phyloP scores from a whole-genome alignment of 2,888 invertebrate species.

The Andrena haemorrhoa region DNA sequence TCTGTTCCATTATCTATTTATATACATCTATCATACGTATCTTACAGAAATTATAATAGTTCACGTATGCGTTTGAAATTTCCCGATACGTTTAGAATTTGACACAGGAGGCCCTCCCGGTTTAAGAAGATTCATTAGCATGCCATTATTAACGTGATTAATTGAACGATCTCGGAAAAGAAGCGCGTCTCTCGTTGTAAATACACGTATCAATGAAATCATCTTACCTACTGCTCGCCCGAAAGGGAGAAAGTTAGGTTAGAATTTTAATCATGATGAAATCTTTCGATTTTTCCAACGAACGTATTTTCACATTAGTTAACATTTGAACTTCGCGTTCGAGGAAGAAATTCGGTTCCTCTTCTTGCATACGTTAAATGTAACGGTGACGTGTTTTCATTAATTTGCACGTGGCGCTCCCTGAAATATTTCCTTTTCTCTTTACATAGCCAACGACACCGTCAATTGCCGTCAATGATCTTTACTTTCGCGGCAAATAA shows the following conservation, averaged over 20 bases:
- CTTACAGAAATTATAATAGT: neutral
- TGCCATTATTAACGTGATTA: neutral
- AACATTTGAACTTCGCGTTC: slow-evolving; percentile 42
- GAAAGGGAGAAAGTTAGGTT: slow-evolving; percentile 70
- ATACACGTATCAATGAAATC: slow-evolving; percentile 11
- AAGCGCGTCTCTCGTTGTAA: neutral
- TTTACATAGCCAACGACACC: slow-evolving; percentile 5
- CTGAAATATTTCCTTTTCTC: slow-evolving; percentile 57
- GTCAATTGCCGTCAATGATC: neutral
- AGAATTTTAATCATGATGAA: slow-evolving; percentile 54
- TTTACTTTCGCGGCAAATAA: slow-evolving; percentile 2
- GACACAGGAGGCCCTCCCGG: neutral
- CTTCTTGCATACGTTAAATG: slow-evolving; percentile 35
- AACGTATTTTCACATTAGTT: slow-evolving; percentile 51
- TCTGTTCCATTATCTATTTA: neutral
- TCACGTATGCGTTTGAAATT: neutral
- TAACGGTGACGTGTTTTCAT: slow-evolving; percentile 78
- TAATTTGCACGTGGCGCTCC: slow-evolving; percentile 70
- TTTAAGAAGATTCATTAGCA: neutral
- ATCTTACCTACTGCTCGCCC: slow-evolving; percentile 53
- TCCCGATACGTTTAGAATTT: neutral
- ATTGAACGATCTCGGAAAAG: neutral
- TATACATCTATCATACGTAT: neutral
- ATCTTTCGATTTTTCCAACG: slow-evolving; percentile 14
- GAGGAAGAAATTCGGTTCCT: slow-evolving; percentile 42